Percentiles rank a stretch among this genome's conserved stretches.
These are phyloP conservation scores for Neolamprologus cancellatus DNA, from an alignment of 2,113 vertebrate genomes.

Conservation along the genomic window DNA sequence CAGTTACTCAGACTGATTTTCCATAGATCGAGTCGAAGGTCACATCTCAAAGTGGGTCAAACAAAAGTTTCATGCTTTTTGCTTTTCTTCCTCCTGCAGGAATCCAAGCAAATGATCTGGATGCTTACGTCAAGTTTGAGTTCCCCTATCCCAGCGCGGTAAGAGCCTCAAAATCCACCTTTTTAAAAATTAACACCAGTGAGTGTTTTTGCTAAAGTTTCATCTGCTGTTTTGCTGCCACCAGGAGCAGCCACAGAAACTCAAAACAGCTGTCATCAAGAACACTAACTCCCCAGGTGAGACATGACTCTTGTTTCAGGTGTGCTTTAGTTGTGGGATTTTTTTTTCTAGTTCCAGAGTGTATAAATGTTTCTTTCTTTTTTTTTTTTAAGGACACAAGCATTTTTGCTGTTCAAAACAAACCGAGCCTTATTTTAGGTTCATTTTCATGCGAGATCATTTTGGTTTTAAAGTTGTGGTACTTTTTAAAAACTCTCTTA, in stretches of 20 bases:
- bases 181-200: neutral
- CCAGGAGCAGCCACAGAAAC: conserved; percentile 91
- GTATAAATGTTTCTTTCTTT: neutral
- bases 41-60: neutral
- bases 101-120: conserved; percentile 83
- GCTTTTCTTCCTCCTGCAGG: conserved; percentile 67
- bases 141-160: conserved; percentile 92
- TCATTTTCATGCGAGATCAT: neutral
- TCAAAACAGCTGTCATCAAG: conserved; percentile 89
- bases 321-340: neutral
- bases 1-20: neutral
- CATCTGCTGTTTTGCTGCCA: neutral
- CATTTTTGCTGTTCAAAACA: neutral
- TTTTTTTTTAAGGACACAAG: neutral
- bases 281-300: conserved; percentile 93
- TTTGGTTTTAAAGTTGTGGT: neutral
- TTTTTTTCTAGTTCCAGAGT: neutral
- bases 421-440: accelerated
- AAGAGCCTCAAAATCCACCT: conserved; percentile 27
- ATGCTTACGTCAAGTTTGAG: conserved; percentile 90
- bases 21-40: neutral
- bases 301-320: neutral
- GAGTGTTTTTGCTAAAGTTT: neutral
- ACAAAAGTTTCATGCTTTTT: neutral
- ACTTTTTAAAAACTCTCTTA: neutral